Base-by-base conservation (phyloP, 1,140 invertebrate genomes). In the Ceratitis capitata region DNA sequence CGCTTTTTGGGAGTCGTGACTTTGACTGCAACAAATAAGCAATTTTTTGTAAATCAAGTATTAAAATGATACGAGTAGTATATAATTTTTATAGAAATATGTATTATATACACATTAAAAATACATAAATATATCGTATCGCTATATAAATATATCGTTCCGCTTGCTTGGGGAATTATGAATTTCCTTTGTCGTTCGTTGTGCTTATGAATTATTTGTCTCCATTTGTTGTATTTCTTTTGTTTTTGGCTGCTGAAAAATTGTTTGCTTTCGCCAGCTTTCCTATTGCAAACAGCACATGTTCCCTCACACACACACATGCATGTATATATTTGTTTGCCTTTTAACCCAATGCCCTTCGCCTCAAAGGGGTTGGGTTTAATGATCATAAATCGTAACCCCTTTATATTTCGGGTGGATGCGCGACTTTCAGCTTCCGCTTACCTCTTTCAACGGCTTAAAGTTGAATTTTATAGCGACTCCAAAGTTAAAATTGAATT, bases 331-430 rank as follows among this genome's bases (percentile, higher is more conserved):
- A n/a, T n/a, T n/a, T n/a, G n/a, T n/a, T n/a, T n/a, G n/a, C n/a
- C n/a, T n/a, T n/a, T n/a, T n/a, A n/a, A n/a, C n/a, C n/a, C n/a
- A n/a, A n/a, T n/a, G n/a, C n/a, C 32, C 51, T 61, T 53, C 35
- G 23, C 29, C 87, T n/a, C n/a, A 84, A 78, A 84, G 85, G 84
- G 26, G 85, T 78, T 85, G 39, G 87, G 87, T 89, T 88, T 89
- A 90, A 89, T 90, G 90, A 90, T 89, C 88, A 89, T 89, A 89
- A 90, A 89, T 90, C 88, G 85, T 89, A 88, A 90, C 89, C 89
- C 89, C 85, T 89, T 86, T 86, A n/a, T n/a, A n/a, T 23, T 64
- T n/a, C 53, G 42, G 56, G 74, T 86, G 87, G 69, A 12, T 87
- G 85, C 74, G 78, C 83, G 64, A 86, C 83, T 89, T 88, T 87